Base-by-base conservation (phyloP, 2,113 vertebrate species). In the Channa maculata region DNA sequence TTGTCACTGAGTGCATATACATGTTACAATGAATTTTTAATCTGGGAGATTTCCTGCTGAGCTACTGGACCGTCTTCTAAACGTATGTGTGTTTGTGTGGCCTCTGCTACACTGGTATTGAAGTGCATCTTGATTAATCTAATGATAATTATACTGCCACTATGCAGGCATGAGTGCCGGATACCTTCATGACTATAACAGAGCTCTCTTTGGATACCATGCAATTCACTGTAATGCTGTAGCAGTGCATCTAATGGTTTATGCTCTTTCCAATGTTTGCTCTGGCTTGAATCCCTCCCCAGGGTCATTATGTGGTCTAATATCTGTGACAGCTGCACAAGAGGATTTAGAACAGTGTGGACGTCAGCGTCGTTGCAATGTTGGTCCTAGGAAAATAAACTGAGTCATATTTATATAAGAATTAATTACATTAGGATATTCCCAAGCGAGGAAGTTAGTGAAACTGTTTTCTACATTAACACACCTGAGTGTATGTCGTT, bases 201-300 rank as follows among this genome's bases (percentile, higher is more conserved):
- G 8, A 57, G 58, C 65, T 48, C 72, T 67, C 49, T 51, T 24
- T 43, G 53, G 66, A 72, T 50, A 34, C 69, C 53, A 57, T n/a
- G 24, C 67, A 49, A 57, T 70, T 70, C 49, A 46, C 33, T 82
- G 71, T 41, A 61, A 64, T 45, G 54, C 14, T 67, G 55, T 57
- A 81, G 71, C 50, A 69, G 80, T 46, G 53, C 36, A 57, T 76
- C 80, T 57, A 86, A 87, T 85, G 85, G 71, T 76, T 88, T 81
- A 65, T 77, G 79, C 75, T 85, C 80, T 77, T 62, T 66, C 34
- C 44, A 58, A 48, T 86, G 74, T 85, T 80, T 83, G 65, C 79
- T 62, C 59, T 37, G 65, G 79, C 64, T 67, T 68, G 77, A 77
- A 15, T 78, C 64, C 72, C 53, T 82, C 84, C 78, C 79, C 71